Evolutionary conservation across 2,888 invertebrate species (phyloP).

Genomic region (Iphiclides podalirius): DNA sequence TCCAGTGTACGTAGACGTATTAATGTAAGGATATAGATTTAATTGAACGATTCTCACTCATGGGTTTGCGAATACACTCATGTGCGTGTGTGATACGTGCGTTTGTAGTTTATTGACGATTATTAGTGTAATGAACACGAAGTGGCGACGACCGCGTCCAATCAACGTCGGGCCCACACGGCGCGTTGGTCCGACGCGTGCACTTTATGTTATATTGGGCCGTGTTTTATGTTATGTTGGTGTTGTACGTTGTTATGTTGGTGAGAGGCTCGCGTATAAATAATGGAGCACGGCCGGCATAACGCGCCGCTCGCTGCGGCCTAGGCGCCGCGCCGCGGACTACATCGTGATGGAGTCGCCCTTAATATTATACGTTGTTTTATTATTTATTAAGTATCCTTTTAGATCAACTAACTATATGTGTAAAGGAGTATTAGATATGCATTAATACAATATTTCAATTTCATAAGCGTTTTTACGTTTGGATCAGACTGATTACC

Average conservation of each 20-base stretch:
- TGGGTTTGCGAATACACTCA: too few relatives aligned
- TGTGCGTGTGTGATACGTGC: not conserved
- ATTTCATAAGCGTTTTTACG: too few relatives aligned
- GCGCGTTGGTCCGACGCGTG: conserved; percentile 28
- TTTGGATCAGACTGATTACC: too few relatives aligned
- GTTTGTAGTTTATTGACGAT: conserved; percentile 17
- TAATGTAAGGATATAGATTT: too few relatives aligned
- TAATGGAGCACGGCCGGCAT: conserved; percentile 68
- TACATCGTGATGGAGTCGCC: conserved; percentile 39
- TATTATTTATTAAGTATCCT: too few relatives aligned
- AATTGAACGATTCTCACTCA: too few relatives aligned
- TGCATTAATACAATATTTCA: too few relatives aligned
- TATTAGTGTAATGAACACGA: conserved; percentile 18
- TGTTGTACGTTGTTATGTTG: conserved; percentile 19
- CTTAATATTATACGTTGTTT: too few relatives aligned
- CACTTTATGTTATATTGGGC: conserved; percentile 36
- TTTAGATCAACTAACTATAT: too few relatives aligned
- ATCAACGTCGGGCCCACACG: conserved; percentile 30
- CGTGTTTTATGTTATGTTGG: conserved; percentile 31
- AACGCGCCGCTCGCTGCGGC: conserved; percentile 72
- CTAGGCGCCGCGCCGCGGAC: conserved; percentile 63
- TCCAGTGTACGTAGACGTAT: too few relatives aligned
- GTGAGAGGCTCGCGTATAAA: conserved; percentile 59
- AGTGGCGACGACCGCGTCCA: conserved; percentile 16
- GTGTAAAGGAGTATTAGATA: too few relatives aligned